Conservation (phyloP, 2,113 vertebrate genomes). For the Pseudorasbora parva region DNA sequence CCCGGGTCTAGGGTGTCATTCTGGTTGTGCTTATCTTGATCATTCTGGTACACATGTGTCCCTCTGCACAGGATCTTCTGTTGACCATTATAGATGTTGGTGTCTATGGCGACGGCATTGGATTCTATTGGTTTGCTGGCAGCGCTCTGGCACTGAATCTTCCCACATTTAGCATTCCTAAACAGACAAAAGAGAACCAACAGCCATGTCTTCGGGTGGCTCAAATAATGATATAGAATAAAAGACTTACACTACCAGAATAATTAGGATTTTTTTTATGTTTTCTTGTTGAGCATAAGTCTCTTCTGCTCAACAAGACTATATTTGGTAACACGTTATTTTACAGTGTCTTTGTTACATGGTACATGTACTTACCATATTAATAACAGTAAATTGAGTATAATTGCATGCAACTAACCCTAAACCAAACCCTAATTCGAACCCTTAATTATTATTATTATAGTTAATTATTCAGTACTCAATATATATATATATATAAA, state of each 20-base stretch:
- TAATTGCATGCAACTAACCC: no score
- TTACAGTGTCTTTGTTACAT: no score
- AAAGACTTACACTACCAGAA: background rate
- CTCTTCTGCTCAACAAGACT: background rate
- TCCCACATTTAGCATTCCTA: constrained; percentile 93
- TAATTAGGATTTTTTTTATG: background rate
- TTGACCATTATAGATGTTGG: constrained; percentile 74
- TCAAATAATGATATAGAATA: background rate
- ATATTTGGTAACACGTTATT: background rate
- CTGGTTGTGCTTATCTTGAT: constrained; percentile 71
- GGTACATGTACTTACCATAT: no score
- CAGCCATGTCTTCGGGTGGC: background rate
- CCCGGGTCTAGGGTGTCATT: constrained; percentile 93
- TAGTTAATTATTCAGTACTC: no score
- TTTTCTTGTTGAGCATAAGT: no score
- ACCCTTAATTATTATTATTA: no score
- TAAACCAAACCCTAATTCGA: no score
- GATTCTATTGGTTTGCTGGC: constrained; percentile 83
- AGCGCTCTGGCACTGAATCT: constrained; percentile 91
- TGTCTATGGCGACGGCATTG: constrained; percentile 90
- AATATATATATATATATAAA: no score
- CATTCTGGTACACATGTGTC: constrained; percentile 86
- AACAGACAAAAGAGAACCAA: constrained; percentile 7
- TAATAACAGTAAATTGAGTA: no score
- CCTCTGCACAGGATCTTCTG: constrained; percentile 82